Evolutionary conservation across 1,140 invertebrate species (phyloP), one percentile per base, ranked within the genome.

Genomic region (Macrotrachela quadricornifera): DNA sequence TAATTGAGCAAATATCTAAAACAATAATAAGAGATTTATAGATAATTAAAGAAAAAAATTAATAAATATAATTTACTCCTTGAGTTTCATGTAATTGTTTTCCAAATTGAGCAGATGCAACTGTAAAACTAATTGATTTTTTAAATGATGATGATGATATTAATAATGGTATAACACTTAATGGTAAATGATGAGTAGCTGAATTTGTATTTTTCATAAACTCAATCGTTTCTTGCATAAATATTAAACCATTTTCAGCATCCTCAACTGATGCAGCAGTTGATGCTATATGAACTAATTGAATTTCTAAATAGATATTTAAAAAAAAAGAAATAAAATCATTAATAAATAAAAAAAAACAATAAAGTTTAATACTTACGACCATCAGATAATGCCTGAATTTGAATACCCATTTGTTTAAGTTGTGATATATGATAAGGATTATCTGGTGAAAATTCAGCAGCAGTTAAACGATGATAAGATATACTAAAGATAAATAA

Each of bases 141-240:
- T 49, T 44, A 46, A 54, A 50, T 13, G 15, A 4, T 12, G 46
- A 38, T 10, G 12, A 16, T 21, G 46, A n/a, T n/a, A n/a, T n/a
- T n/a, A n/a, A 48, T 10, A 50, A 16, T 40, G 41, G 18, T 30
- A 49, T 54, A 6, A 54, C 46, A 10, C 39, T 43, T 16, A 54
- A 43, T 21, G 21, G 13, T 49, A 54, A 10, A 49, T 46, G 16
- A 49, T 40, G 10, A 17, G 21, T 54, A 46, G 15, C 40, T 56
- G 36, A 51, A 41, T 61, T 57, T 40, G 81, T 78, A 54, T 75
- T 68, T 62, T 82, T 82, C 38, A 83, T 85, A 45, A 88, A 69
- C 68, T 90, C 83, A 11, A 87, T 77, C 85, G 95, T 92, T 71
- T 95, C 90, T 62, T 90, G 82, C 85, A 96, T 94, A 62, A 96